Percentiles rank a stretch among this genome's conserved stretches.
These are phyloP conservation scores for Melanostoma scalare DNA, from an alignment of 2,888 invertebrate genomes.

Conservation along the genomic window DNA sequence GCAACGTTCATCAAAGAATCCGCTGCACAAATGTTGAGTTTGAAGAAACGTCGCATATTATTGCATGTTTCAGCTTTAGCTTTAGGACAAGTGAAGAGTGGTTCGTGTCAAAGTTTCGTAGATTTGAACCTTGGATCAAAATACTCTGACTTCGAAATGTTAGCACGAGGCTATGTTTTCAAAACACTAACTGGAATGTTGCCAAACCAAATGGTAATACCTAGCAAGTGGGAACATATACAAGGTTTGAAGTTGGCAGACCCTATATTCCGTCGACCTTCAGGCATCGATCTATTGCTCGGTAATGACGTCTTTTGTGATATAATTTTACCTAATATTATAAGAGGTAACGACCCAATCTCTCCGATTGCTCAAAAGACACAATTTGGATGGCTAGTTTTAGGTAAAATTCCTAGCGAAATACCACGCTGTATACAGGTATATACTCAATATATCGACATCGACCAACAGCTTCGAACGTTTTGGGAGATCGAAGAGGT, in stretches of 20 bases:
- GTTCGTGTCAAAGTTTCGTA: constrained; percentile 8
- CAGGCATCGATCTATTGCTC: too few relatives aligned
- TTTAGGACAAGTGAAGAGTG: constrained; percentile 25
- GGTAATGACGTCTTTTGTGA: too few relatives aligned
- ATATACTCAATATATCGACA: neutral
- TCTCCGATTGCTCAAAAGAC: constrained; percentile 3
- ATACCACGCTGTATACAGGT: neutral
- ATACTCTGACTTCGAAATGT: constrained; percentile 12
- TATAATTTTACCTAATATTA: too few relatives aligned
- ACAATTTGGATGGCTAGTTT: constrained; percentile 1
- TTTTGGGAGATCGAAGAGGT: neutral
- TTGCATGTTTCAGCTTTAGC: constrained; percentile 24
- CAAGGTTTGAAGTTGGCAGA: constrained; percentile 22
- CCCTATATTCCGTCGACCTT: constrained; percentile 4
- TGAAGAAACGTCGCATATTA: constrained; percentile 1
- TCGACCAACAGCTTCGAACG: neutral
- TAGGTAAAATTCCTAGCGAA: neutral
- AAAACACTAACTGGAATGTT: constrained; percentile 17
- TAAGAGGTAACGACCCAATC: too few relatives aligned
- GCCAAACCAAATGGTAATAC: constrained; percentile 16
- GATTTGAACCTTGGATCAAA: constrained; percentile 15
- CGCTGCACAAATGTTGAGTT: neutral
- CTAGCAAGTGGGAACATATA: constrained; percentile 7
- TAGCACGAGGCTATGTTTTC: constrained; percentile 8
- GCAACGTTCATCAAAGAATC: constrained; percentile 23